A percentile compares a stretch with the other conserved stretches of the same genome.
phyloP scores from a whole-genome alignment of 2,113 vertebrate genomes.

The Gymnorhina tibicen region DNA sequence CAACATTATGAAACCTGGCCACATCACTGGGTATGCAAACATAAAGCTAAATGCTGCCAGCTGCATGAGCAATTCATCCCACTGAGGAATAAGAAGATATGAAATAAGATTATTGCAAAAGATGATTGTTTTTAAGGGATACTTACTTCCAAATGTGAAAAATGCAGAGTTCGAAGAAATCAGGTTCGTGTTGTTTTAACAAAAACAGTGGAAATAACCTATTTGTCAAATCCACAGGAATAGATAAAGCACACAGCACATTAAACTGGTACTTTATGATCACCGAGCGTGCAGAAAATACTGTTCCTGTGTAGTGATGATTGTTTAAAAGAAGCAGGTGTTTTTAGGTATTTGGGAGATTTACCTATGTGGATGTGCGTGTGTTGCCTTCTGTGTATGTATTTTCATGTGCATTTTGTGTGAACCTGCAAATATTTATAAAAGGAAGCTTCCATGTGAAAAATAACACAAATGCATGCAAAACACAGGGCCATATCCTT shows the following conservation, averaged over 20 bases:
- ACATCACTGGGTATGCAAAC: neutral
- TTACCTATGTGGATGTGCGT: neutral
- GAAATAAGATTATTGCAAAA: conserved; percentile 4
- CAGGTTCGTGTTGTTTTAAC: neutral
- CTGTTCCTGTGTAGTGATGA: neutral
- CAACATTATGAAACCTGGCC: conserved; percentile 33
- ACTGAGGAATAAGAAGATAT: neutral
- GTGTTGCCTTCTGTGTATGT: neutral
- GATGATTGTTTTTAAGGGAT: neutral
- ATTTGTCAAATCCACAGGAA: neutral
- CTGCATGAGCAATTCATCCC: conserved; percentile 18
- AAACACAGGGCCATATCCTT: neutral
- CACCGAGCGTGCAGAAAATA: neutral
- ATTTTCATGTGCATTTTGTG: neutral
- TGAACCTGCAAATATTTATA: neutral
- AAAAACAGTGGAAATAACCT: neutral
- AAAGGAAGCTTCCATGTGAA: neutral
- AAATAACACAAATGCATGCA: neutral
- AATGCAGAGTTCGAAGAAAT: neutral
- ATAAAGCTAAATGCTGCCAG: conserved; percentile 12
- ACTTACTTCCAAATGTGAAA: neutral
- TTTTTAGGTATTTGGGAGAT: neutral
- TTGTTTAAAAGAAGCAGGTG: neutral
- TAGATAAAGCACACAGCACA: neutral
- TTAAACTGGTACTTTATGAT: neutral